Conservation (phyloP, 2,113 vertebrate species). For the Muscicapa adusta region DNA sequence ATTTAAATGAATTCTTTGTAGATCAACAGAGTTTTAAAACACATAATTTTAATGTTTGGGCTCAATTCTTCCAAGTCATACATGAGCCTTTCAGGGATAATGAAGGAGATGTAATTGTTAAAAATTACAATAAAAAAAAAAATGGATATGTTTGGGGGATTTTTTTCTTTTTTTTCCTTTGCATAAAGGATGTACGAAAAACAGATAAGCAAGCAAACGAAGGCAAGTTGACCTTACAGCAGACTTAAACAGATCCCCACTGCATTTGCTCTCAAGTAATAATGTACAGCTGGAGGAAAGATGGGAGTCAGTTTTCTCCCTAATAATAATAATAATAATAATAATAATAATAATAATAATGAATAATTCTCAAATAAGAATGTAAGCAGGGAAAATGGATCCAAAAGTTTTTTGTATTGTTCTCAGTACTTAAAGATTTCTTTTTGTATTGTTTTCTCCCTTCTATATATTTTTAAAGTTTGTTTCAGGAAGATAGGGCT, state of each 20-base stretch:
- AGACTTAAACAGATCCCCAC: not conserved
- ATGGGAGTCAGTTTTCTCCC: not conserved
- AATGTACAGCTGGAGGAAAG: not conserved
- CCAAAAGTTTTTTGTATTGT: accelerated
- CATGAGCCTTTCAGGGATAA: not conserved
- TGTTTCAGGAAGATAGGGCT: not conserved
- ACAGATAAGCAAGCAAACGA: not conserved
- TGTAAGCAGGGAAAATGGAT: not conserved
- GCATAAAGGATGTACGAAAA: not conserved
- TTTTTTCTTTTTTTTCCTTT: not conserved
- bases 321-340: not conserved
- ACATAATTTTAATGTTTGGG: not conserved
- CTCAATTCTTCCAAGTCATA: not conserved
- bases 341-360: not conserved
- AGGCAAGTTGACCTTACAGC: not conserved
- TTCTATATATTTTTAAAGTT: not conserved
- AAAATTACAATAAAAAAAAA: not conserved
- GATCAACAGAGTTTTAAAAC: not conserved
- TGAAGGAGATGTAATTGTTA: not conserved
- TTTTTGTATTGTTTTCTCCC: not conserved
- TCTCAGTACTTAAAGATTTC: not conserved
- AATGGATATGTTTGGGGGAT: not conserved
- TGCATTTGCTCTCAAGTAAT: not conserved
- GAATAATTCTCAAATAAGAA: not conserved
- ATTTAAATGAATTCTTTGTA: not conserved